phyloP scores from a whole-genome alignment of 2,797 vertebrate genomes.

The Somateria mollissima region DNA sequence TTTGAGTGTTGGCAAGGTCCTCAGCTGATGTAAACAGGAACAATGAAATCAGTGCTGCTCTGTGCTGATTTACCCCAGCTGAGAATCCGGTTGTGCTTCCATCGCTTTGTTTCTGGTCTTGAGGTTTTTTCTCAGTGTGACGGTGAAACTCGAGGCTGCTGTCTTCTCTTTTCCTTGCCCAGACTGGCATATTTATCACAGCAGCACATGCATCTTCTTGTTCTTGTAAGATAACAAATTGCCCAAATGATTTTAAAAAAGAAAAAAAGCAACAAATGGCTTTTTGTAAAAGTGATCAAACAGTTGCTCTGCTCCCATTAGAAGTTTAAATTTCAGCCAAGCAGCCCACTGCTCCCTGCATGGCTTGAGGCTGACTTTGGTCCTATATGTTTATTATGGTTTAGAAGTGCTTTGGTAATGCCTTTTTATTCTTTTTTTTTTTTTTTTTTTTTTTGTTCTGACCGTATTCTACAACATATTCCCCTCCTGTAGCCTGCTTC shows the following conservation, averaged over 20 bases:
- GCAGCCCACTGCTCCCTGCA: neutral
- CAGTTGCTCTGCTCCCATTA: neutral
- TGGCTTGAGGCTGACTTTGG: neutral
- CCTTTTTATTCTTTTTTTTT: slow-evolving; percentile 47
- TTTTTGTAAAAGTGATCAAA: neutral
- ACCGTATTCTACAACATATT: slow-evolving; percentile 33
- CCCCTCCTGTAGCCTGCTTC: slow-evolving; percentile 45
- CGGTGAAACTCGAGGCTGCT: neutral
- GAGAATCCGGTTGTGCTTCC: slow-evolving; percentile 50
- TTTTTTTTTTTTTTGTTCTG: slow-evolving; percentile 60
- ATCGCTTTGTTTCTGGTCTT: slow-evolving; percentile 16
- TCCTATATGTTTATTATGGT: slow-evolving; percentile 38
- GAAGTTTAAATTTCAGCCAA: neutral
- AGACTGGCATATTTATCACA: slow-evolving; percentile 25
- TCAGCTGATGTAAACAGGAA: slow-evolving; percentile 64
- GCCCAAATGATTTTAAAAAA: neutral
- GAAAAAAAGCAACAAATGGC: neutral
- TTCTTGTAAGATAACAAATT: slow-evolving; percentile 40
- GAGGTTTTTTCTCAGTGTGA: neutral
- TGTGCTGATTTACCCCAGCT: slow-evolving; percentile 49
- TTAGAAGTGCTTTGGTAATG: slow-evolving; percentile 22
- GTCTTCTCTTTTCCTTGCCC: slow-evolving; percentile 12
- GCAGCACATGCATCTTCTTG: neutral
- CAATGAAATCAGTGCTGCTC: slow-evolving; percentile 51
- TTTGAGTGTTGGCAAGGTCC: slow-evolving; percentile 42